Evolutionary conservation across 2,113 vertebrate genomes (phyloP).

Genomic region (Symphodus melops): DNA sequence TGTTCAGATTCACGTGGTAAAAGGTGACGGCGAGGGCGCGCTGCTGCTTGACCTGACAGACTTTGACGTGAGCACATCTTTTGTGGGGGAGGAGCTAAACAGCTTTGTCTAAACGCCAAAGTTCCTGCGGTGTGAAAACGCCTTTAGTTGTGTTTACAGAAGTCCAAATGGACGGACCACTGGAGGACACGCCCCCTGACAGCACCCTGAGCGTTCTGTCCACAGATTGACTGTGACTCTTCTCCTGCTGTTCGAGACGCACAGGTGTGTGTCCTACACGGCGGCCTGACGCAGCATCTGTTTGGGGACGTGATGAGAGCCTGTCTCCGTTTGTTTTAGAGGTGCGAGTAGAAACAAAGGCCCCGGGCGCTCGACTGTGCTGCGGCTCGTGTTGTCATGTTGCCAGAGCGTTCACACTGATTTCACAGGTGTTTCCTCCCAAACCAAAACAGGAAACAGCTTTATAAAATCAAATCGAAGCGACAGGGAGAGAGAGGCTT

Average conservation of each 20-base stretch:
- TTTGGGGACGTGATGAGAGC: constrained; percentile 13
- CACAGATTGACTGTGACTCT: too few species aligned
- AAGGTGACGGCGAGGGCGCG: too few species aligned
- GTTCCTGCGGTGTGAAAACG: too few species aligned
- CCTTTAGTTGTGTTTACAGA: too few species aligned
- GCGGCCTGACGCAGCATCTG: constrained; percentile 33
- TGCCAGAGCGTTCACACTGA: constrained; percentile 30
- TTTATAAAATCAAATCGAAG: constrained; percentile 41
- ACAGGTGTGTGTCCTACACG: constrained; percentile 18
- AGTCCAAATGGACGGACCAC: too few species aligned
- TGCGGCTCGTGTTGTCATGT: constrained; percentile 17
- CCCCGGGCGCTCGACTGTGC: constrained; percentile 23
- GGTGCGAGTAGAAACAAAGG: constrained; percentile 21
- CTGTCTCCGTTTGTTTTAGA: constrained; percentile 9
- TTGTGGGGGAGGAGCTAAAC: too few species aligned
- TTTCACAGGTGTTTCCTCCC: constrained; percentile 55
- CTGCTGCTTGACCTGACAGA: too few species aligned
- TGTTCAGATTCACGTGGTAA: too few species aligned
- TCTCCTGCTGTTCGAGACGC: constrained; percentile 2
- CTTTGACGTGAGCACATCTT: too few species aligned
- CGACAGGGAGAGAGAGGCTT: not conserved
- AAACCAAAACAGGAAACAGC: constrained; percentile 31
- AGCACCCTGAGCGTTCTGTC: too few species aligned
- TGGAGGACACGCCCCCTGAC: too few species aligned
- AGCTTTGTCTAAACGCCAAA: too few species aligned